Conservation (phyloP, 37 sponge, comb jelly and placozoan genomes). For the Halichondria panicea region DNA sequence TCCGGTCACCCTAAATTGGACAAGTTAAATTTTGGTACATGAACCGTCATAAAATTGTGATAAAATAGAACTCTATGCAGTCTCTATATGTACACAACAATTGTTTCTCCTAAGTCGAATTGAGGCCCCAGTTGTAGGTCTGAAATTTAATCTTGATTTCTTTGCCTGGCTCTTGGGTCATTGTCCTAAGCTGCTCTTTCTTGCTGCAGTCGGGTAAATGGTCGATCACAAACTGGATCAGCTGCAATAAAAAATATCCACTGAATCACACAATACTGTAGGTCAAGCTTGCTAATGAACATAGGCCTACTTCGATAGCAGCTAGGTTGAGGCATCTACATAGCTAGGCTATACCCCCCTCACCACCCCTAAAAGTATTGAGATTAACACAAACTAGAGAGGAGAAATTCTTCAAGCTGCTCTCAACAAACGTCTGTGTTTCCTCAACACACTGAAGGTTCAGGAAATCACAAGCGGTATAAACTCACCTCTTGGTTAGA, state of each 20-base stretch:
- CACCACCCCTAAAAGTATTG: not conserved
- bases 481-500: slow-evolving; percentile 62
- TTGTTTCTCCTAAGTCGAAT: slow-evolving; percentile 64
- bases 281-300: not conserved
- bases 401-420: no score
- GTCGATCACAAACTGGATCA: slow-evolving; percentile 37
- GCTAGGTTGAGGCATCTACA: not conserved
- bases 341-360: not conserved
- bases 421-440: not conserved
- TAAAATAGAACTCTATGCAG: no score
- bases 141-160: slow-evolving; percentile 71
- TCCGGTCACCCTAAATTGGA: no score
- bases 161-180: slow-evolving; percentile 21
- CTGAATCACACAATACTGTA: not conserved
- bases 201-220: slow-evolving; percentile 61
- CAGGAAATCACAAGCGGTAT: not conserved
- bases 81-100: no score
- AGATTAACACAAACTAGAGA: not conserved
- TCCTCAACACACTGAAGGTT: not conserved
- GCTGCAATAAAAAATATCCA: slow-evolving; percentile 17
- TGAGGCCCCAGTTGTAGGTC: slow-evolving; percentile 88
- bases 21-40: no score
- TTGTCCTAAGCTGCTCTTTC: slow-evolving; percentile 20
- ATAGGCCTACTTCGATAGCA: not conserved
- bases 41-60: no score